Evolutionary conservation across 2,888 invertebrate species (phyloP), one percentile per base, ranked within the genome.

Genomic region (Nycteola revayana): DNA sequence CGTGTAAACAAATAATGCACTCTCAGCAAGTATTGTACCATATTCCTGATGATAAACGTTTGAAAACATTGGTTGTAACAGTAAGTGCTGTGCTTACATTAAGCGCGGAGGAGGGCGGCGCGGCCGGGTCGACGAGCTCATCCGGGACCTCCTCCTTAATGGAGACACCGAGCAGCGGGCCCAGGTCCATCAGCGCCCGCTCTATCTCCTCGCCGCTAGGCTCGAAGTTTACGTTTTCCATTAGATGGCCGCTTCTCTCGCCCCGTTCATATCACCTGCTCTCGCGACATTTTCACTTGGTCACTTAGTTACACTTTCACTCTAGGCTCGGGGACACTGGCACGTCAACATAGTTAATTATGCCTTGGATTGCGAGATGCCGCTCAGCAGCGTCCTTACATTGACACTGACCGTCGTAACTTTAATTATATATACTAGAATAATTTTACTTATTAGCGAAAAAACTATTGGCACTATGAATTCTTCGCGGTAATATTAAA

Each of bases 81-180:
- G 14, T 14, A 3, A 14, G 14, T 8, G 25, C 9, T 11, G 34
- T 28, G 24, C 78, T 70, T 59, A 85, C 85, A 66, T 77, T 79
- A 36, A 58, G 53, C 10, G 60, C 34, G 8, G 60, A 48, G 6
- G 60, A 46, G 1, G 65, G 43, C 28, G 54, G 52, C 22, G 56
- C 55, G 21, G 60, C 53, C 7, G 66, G 51, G 14, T 80, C 80
- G 1, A 63, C 52, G 9, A 74, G 57, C 20, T 88, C 89, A 11
- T 89, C 89, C 1, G 74, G 69, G 34, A 62, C 73, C 64, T 89
- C 89, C 50, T 88, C 87, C 49, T 89, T 89, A 62, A 89, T 81
- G 60, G 78, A 74, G 58, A 88, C 87, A 24, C 87, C 88, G 48
- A 87, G 79, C 43, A 87, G 78, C 42, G 87, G 86, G 29, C 76